A percentile compares a stretch with the other conserved stretches of the same genome.
Evolutionary conservation across 2,888 invertebrate genomes (phyloP).

Genomic region (Notodonta ziczac): DNA sequence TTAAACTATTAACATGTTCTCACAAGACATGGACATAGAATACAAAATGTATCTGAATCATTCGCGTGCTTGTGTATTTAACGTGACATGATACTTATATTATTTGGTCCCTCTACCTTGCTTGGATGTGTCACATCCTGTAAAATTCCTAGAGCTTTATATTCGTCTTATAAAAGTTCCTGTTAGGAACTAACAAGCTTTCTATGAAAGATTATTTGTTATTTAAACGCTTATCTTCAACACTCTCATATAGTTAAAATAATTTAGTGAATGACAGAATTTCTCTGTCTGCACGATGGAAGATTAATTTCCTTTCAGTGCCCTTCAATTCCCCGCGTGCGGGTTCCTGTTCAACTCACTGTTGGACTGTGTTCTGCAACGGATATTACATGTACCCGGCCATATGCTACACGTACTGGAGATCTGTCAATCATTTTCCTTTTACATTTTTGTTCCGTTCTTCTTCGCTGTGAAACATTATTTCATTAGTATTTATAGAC

Average conservation of each 20-base stretch:
- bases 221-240: not conserved
- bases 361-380: constrained; percentile 34
- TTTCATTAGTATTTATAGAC: not conserved
- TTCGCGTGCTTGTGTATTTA: constrained; percentile 35
- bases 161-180: not conserved
- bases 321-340: constrained; percentile 25
- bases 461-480: not conserved
- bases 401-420: constrained; percentile 18
- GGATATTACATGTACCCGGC: constrained; percentile 50
- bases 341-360: constrained; percentile 35
- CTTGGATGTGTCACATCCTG: not conserved
- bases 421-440: constrained; percentile 10
- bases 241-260: not conserved
- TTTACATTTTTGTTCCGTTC: constrained; percentile 4
- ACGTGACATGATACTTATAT: constrained; percentile 20
- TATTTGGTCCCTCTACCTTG: not conserved
- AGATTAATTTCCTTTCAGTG: constrained; percentile 56
- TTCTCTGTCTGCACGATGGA: constrained; percentile 32
- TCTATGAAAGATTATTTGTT: not conserved
- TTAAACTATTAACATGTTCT: constrained; percentile 29
- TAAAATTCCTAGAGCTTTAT: not conserved
- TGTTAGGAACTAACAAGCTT: not conserved
- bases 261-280: constrained; percentile 9
- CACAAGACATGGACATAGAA: constrained; percentile 49
- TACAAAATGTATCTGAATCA: constrained; percentile 51